Percentiles rank a stretch among this genome's conserved stretches.
Conservation (phyloP, 2,797 vertebrate genomes). For the Micromesistius poutassou region DNA sequence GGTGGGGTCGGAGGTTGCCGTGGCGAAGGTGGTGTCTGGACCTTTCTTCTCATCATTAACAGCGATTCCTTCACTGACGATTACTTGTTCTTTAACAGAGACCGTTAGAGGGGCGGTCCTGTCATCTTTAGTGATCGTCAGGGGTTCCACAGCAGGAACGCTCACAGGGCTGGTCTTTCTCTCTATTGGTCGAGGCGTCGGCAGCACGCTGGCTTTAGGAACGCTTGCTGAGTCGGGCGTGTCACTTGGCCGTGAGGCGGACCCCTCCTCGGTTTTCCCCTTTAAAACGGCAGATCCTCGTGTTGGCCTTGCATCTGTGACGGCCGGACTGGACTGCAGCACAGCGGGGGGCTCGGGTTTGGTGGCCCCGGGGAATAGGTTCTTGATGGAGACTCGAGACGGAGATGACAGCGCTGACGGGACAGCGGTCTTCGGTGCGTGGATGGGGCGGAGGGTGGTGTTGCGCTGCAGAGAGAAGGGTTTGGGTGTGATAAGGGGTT, state of each 20-base stretch:
- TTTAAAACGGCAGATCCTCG: not conserved
- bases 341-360: not conserved
- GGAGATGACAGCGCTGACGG: not conserved
- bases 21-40: constrained; percentile 9
- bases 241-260: constrained; percentile 15
- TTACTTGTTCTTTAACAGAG: constrained; percentile 21
- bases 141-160: constrained; percentile 18
- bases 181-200: constrained; percentile 17
- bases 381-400: not conserved
- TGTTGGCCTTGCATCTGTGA: not conserved
- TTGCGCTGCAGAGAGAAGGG: constrained; percentile 80
- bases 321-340: not conserved
- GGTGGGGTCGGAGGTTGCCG: constrained; percentile 22
- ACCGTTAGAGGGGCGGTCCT: constrained; percentile 27
- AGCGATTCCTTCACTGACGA: constrained; percentile 25
- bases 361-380: not conserved
- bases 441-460: constrained; percentile 54
- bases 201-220: constrained; percentile 10
- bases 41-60: constrained; percentile 9
- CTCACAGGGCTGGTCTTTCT: constrained; percentile 32
- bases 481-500: constrained; percentile 79
- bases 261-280: not conserved
- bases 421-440: constrained; percentile 40
- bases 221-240: constrained; percentile 12
- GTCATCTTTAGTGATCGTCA: constrained; percentile 27